Conservation (phyloP, 2,888 invertebrate species). For the Eupithecia inturbata region DNA sequence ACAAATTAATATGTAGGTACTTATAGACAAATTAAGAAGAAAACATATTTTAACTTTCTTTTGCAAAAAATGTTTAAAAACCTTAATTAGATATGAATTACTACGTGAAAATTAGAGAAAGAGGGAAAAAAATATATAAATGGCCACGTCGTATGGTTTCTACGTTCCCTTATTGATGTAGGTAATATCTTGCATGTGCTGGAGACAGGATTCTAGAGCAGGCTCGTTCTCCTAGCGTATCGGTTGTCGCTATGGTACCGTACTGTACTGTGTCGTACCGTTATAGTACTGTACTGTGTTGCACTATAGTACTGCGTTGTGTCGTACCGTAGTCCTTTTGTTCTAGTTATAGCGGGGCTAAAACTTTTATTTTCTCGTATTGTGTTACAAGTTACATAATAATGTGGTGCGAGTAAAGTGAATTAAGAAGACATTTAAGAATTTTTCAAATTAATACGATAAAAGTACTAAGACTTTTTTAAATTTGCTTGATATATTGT, state of each 20-base stretch:
- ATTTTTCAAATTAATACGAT: conserved; percentile 83
- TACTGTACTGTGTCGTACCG: not conserved
- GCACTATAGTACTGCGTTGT: not conserved
- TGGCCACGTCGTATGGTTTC: too few relatives aligned
- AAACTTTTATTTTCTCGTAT: conserved; percentile 68
- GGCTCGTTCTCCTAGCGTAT: not conserved
- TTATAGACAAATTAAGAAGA: too few relatives aligned
- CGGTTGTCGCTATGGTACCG: not conserved
- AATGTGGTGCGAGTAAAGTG: conserved; percentile 81
- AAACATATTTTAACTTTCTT: too few relatives aligned
- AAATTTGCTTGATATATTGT: conserved; percentile 78
- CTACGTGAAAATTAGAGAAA: too few relatives aligned
- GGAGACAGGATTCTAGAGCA: not conserved
- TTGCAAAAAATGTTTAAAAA: too few relatives aligned
- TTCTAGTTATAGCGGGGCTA: conserved; percentile 72
- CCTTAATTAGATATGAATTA: too few relatives aligned
- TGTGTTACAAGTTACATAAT: conserved; percentile 67
- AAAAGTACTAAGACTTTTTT: conserved; percentile 83
- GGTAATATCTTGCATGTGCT: not conserved
- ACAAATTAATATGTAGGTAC: too few relatives aligned
- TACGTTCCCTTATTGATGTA: too few relatives aligned
- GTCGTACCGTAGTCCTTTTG: conserved; percentile 56
- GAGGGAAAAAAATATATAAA: too few relatives aligned
- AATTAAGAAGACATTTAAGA: conserved; percentile 82
- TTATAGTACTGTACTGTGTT: too few relatives aligned